These are phyloP conservation scores for Taxidea taxus DNA, from an alignment of 2,113 vertebrate species.

Conservation along the genomic window DNA sequence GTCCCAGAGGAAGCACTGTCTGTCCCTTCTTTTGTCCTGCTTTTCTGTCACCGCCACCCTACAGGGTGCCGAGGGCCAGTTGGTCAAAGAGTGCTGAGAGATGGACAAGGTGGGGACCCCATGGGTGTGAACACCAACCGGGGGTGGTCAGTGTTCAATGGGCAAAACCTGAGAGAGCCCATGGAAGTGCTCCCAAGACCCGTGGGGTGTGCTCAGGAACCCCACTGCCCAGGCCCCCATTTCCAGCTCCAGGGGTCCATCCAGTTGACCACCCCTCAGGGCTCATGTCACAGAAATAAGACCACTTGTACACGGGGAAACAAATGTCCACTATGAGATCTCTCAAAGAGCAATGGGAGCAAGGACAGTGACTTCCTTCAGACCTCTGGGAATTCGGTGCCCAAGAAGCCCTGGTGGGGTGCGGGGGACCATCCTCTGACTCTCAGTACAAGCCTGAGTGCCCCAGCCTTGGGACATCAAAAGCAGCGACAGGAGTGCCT, in stretches of 20 bases:
- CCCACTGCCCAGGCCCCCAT: neutral
- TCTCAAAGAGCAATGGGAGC: neutral
- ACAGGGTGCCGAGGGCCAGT: neutral
- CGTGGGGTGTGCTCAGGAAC: neutral
- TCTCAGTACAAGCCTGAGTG: neutral
- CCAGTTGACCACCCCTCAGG: neutral
- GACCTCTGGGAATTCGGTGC: neutral
- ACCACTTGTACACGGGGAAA: neutral
- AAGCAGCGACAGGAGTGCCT: neutral
- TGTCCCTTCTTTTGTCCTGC: neutral
- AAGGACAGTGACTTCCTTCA: neutral
- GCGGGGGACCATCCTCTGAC: neutral
- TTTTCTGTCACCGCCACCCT: neutral
- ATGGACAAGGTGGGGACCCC: neutral
- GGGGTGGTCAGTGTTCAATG: neutral
- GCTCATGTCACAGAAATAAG: neutral
- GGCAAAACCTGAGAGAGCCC: neutral
- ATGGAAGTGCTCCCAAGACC: neutral
- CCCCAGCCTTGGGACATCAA: neutral
- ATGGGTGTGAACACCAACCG: neutral
- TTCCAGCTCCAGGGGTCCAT: neutral
- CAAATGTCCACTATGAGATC: neutral
- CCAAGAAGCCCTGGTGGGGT: neutral
- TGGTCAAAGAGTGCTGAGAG: slow-evolving; percentile 38
- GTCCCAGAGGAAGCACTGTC: neutral